phyloP scores from a whole-genome alignment of 2,888 invertebrate species.

The Epicampocera succincta region DNA sequence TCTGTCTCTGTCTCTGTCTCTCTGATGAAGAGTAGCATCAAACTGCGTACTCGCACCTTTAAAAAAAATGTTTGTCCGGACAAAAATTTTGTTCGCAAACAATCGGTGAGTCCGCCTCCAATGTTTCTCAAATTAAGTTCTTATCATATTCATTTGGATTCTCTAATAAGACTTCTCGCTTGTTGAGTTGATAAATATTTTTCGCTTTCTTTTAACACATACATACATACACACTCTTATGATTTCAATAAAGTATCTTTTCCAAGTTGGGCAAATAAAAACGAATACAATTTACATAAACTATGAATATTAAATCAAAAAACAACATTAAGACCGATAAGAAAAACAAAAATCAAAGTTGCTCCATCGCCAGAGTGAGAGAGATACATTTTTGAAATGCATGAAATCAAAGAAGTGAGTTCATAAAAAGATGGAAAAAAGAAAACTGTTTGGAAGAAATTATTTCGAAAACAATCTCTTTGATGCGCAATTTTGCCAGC shows the following conservation, averaged over 20 bases:
- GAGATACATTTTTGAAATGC: slow-evolving; percentile 13
- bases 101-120: no score
- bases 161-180: no score
- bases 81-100: no score
- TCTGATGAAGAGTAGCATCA: no score
- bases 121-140: no score
- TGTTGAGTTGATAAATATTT: no score
- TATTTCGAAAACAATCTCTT: slow-evolving; percentile 33
- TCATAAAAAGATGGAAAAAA: slow-evolving; percentile 5
- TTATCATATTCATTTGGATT: no score
- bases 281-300: slow-evolving; percentile 56
- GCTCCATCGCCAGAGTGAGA: not conserved
- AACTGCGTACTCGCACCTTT: no score
- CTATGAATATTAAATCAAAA: slow-evolving; percentile 57
- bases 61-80: no score
- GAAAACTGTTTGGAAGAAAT: not conserved
- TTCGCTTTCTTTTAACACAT: no score
- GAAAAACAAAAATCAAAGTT: slow-evolving; percentile 1
- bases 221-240: not conserved
- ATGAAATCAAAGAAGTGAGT: slow-evolving; percentile 3
- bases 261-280: slow-evolving; percentile 7
- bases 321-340: slow-evolving; percentile 26
- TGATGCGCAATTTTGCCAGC: slow-evolving; percentile 3
- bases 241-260: slow-evolving; percentile 33
- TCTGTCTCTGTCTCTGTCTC: no score